These are phyloP conservation scores for Gallinago stenura DNA, from an alignment of 2,797 vertebrate species.

Conservation along the genomic window DNA sequence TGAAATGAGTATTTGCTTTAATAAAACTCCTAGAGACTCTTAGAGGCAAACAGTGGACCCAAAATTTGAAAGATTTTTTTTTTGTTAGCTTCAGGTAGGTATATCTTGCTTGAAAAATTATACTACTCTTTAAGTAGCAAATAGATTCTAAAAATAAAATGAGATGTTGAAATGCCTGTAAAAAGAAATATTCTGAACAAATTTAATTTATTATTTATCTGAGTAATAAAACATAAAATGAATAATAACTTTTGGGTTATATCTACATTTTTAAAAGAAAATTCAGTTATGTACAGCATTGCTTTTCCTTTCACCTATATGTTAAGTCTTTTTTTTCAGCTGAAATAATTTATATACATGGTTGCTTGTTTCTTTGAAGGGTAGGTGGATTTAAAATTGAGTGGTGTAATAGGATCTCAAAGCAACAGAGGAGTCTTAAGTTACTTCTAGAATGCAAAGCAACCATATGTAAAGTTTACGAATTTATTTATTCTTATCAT, in stretches of 20 bases:
- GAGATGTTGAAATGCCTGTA: not conserved
- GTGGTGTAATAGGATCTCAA: not conserved
- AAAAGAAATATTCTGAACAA: not conserved
- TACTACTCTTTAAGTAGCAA: not conserved
- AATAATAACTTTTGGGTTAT: not conserved
- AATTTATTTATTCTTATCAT: not conserved
- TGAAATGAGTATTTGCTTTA: no score
- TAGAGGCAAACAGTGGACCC: no score
- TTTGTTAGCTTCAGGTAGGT: not conserved
- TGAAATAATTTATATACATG: accelerated
- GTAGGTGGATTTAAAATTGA: not conserved
- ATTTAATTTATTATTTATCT: not conserved
- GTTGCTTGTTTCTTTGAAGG: not conserved
- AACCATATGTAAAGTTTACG: no score
- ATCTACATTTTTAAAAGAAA: not conserved
- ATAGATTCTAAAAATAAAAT: not conserved
- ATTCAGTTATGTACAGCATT: not conserved
- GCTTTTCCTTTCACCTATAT: not conserved
- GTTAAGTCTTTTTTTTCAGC: not conserved
- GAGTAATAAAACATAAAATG: not conserved
- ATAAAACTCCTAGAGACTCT: no score
- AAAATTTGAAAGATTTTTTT: no score
- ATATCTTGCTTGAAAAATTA: not conserved
- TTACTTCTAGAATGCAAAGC: not conserved
- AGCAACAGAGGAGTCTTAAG: not conserved